These are phyloP conservation scores for Notarius lentiginosus DNA, from an alignment of 2,113 vertebrate species.

Conservation along the genomic window DNA sequence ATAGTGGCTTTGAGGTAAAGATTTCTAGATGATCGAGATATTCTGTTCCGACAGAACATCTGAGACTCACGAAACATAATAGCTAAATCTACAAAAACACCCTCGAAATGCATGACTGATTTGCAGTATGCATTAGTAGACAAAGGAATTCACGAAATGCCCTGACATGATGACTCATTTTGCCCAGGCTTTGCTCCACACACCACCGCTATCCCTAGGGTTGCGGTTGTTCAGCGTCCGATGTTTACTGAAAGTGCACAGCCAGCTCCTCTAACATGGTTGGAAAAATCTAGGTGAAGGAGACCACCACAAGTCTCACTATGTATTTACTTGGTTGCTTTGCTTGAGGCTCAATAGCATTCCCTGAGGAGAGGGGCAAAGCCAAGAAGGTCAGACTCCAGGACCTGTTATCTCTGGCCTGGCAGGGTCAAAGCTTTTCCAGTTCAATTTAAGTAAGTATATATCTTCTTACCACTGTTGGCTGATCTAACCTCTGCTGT, in stretches of 20 bases:
- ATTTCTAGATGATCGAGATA: constrained; percentile 48
- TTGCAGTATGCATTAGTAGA: constrained; percentile 40
- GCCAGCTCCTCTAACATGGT: constrained; percentile 56
- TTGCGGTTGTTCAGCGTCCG: constrained; percentile 64
- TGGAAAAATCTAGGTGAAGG: constrained; percentile 58
- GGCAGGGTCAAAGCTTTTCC: constrained; percentile 50
- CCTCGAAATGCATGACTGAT: constrained; percentile 43
- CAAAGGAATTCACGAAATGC: constrained; percentile 44
- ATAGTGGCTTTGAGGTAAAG: constrained; percentile 41
- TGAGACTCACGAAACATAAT: constrained; percentile 40
- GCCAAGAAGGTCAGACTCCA: constrained; percentile 52
- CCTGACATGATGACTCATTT: constrained; percentile 42
- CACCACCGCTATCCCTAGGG: constrained; percentile 35
- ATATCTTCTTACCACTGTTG: constrained; percentile 1
- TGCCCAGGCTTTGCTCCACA: constrained; percentile 37
- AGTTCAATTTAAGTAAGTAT: constrained; percentile 38
- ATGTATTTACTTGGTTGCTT: constrained; percentile 73
- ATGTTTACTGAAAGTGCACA: constrained; percentile 61
- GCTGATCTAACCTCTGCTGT: constrained; percentile 18
- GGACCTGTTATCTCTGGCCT: constrained; percentile 49
- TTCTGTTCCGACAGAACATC: constrained; percentile 48
- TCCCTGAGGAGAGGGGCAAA: constrained; percentile 63
- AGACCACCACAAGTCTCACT: constrained; percentile 53
- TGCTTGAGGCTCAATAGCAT: constrained; percentile 66
- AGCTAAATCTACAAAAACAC: constrained; percentile 42